Evolutionary conservation across 2,888 invertebrate species (phyloP).

Genomic region (Villa cingulata): DNA sequence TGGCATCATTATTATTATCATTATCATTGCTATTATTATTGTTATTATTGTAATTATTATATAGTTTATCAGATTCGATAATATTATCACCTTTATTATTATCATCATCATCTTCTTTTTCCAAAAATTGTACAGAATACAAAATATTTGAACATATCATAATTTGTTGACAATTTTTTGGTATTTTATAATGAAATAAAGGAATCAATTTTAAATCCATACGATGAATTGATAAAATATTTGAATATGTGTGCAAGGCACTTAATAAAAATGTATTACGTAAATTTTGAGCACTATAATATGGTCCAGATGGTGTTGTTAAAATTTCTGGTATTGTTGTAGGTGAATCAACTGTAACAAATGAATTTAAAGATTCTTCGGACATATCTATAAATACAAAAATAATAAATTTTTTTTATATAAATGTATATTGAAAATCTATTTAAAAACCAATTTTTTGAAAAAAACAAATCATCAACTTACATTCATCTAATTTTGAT

Average conservation of each 20-base stretch:
- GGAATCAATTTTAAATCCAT: conserved; percentile 52
- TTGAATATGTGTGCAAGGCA: conserved; percentile 31
- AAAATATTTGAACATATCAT: conserved; percentile 55
- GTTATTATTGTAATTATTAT: neutral
- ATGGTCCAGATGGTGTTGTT: conserved; percentile 30
- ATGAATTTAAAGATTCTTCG: conserved; percentile 25
- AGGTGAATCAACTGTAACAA: conserved; percentile 33
- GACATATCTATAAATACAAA: conserved; percentile 26
- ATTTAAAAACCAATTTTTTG: no score
- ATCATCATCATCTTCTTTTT: neutral
- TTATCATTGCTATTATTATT: conserved; percentile 21
- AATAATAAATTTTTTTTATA: neutral
- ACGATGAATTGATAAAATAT: conserved; percentile 43
- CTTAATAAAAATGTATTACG: conserved; percentile 33
- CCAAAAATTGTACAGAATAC: conserved; percentile 41
- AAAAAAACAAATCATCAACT: conserved; percentile 15
- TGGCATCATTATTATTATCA: conserved; percentile 12
- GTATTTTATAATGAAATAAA: conserved; percentile 54
- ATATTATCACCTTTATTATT: neutral
- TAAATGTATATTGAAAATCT: neutral
- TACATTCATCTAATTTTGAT: conserved; percentile 32
- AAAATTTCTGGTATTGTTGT: conserved; percentile 32
- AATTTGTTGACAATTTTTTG: conserved; percentile 45
- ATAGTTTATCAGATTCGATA: neutral
- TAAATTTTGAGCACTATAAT: conserved; percentile 32